These are phyloP conservation scores for Drosophila macrospina DNA, from an alignment of 2,888 invertebrate species.

Conservation along the genomic window DNA sequence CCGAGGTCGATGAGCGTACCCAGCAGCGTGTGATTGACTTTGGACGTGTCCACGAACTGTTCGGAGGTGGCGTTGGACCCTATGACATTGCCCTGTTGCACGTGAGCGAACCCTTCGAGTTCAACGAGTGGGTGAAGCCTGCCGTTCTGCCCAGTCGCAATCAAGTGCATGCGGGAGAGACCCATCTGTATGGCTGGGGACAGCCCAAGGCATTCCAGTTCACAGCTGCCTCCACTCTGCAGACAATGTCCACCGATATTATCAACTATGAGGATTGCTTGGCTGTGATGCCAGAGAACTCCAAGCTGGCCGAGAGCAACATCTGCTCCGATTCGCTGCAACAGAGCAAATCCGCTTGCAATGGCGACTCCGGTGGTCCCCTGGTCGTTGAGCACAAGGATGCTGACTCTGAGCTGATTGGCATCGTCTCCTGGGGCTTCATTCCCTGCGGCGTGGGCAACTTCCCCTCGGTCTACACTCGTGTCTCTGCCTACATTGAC, in stretches of 20 bases:
- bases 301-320: conserved; percentile 81
- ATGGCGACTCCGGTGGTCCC: conserved; percentile 85
- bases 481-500: conserved; percentile 84
- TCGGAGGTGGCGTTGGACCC: conserved; percentile 84
- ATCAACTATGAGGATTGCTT: conserved; percentile 73
- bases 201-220: conserved; percentile 70
- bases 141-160: conserved; percentile 82
- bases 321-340: conserved; percentile 85
- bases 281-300: conserved; percentile 56
- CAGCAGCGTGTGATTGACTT: conserved; percentile 78
- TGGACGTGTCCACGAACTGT: conserved; percentile 80
- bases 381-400: conserved; percentile 70
- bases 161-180: conserved; percentile 72
- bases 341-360: conserved; percentile 86
- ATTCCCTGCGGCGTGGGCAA: conserved; percentile 85
- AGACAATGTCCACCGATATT: conserved; percentile 78
- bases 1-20: conserved; percentile 58
- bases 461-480: conserved; percentile 85
- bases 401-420: conserved; percentile 81
- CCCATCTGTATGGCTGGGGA: conserved; percentile 86
- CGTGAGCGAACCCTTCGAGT: conserved; percentile 74
- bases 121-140: conserved; percentile 80
- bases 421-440: conserved; percentile 86
- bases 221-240: conserved; percentile 67
- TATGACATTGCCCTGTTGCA: conserved; percentile 87